Evolutionary conservation across 2,113 vertebrate genomes (phyloP), one percentile per base, ranked within the genome.

Genomic region (Misgurnus mizolepis): DNA sequence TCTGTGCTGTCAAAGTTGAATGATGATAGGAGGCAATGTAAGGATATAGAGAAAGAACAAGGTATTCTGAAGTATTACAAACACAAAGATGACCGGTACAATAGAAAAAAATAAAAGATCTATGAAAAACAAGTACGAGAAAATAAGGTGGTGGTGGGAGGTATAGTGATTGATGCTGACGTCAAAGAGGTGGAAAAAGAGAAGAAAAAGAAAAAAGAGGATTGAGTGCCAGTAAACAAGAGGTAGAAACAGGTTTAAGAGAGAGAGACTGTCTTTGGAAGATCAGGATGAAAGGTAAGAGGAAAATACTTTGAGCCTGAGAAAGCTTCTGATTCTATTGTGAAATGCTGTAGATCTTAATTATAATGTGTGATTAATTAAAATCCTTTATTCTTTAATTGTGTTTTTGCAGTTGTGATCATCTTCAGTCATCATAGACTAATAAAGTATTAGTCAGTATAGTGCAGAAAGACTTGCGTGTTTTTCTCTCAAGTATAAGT

Each of bases 201-300:
- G 40, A 69, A 14, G 50, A 61, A 71, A 45, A 6, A 8, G n/a
- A 18, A 56, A 58, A 80, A 43, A 55, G 27, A 22, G 41, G 62
- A 71, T 47, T 58, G 17, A 55, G 14, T 11, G 40, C 75, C 22
- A 50, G 55, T 12, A 11, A 81, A 67, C 12, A 49, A 49, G n/a
- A 55, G 43, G 47, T 39, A 70, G 17, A 47, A 17, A 22, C 34
- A 41, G 67, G 74, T 39, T 34, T 34, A 50, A 47, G 43, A 45
- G 66, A 66, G 55, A 64, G 66, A 55, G 61, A 62, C 88, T 92
- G 76, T 94, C 93, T 82, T 87, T 93, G 88, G 93, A 91, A 84
- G 92, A 83, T 94, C 91, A 0, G 85, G 92, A 85, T 91, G 88
- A 67, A 58, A 84, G 80, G 83, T 84, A 80, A 84, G 83, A 69